These are phyloP conservation scores for Artibeus lituratus DNA, from an alignment of 2,797 vertebrate genomes.

Conservation along the genomic window DNA sequence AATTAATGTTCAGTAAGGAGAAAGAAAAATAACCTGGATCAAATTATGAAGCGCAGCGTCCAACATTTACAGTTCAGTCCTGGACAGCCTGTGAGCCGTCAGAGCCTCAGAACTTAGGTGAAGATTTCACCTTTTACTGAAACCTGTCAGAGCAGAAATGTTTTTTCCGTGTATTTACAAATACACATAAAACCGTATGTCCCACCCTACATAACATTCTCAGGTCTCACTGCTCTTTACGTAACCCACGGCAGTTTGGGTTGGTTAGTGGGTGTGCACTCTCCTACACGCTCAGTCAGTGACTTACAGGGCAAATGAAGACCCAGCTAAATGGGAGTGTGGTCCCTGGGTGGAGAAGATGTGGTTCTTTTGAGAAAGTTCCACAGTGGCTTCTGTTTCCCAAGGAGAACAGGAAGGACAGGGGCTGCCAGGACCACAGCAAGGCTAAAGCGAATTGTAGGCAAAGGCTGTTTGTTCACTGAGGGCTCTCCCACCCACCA, in stretches of 20 bases:
- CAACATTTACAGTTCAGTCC: background rate
- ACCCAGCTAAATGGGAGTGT: background rate
- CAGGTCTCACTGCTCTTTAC: background rate
- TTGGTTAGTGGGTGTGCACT: background rate
- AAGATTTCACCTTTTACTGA: background rate
- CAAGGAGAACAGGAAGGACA: background rate
- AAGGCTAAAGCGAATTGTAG: background rate
- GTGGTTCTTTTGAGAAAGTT: background rate
- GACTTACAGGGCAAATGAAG: background rate
- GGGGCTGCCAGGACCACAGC: background rate
- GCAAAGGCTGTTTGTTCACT: background rate
- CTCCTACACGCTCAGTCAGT: background rate
- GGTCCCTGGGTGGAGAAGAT: background rate
- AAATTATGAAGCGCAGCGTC: conserved; percentile 29
- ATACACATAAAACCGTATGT: background rate
- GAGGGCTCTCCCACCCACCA: background rate
- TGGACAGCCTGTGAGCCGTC: background rate
- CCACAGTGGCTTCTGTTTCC: background rate
- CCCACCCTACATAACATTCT: background rate
- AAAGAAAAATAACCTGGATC: conserved; percentile 54
- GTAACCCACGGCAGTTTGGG: background rate
- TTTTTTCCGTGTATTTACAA: background rate
- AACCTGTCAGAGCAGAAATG: background rate
- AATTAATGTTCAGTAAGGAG: conserved; percentile 41
- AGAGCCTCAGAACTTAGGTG: background rate